Evolutionary conservation across 2,888 invertebrate genomes (phyloP).

Genomic region (Apamea anceps): DNA sequence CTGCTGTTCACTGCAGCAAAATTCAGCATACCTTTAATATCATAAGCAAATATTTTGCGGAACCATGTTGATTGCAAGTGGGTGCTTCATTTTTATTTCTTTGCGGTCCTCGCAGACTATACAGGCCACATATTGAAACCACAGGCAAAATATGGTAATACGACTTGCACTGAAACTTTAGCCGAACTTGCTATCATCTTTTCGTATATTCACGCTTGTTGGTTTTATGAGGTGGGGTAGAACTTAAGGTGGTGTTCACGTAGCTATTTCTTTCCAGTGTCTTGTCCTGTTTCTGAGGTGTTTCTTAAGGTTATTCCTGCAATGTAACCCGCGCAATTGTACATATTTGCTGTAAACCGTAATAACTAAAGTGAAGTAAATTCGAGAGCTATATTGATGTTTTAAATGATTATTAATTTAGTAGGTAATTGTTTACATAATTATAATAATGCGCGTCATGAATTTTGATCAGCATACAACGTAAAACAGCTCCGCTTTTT

Average conservation of each 20-base stretch:
- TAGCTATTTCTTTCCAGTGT: neutral
- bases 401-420: too few species aligned
- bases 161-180: conserved; percentile 41
- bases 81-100: conserved; percentile 51
- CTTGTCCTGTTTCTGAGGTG: neutral
- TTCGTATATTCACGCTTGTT: conserved; percentile 6
- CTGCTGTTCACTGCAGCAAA: conserved; percentile 15
- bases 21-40: conserved; percentile 41
- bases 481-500: too few species aligned
- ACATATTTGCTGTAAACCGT: neutral
- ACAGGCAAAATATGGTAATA: conserved; percentile 46
- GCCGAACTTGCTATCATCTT: neutral
- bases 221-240: neutral
- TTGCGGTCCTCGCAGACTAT: conserved; percentile 13
- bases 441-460: too few species aligned
- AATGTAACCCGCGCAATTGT: too few species aligned
- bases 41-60: conserved; percentile 45
- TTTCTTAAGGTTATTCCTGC: neutral
- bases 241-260: neutral
- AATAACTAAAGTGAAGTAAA: too few species aligned
- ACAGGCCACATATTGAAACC: conserved; percentile 51
- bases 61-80: conserved; percentile 44
- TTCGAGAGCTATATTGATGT: too few species aligned
- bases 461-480: too few species aligned
- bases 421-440: too few species aligned